A percentile compares a stretch with the other conserved stretches of the same genome.
Conservation (phyloP, 2,888 invertebrate genomes). For the Drosophila silvestris region DNA sequence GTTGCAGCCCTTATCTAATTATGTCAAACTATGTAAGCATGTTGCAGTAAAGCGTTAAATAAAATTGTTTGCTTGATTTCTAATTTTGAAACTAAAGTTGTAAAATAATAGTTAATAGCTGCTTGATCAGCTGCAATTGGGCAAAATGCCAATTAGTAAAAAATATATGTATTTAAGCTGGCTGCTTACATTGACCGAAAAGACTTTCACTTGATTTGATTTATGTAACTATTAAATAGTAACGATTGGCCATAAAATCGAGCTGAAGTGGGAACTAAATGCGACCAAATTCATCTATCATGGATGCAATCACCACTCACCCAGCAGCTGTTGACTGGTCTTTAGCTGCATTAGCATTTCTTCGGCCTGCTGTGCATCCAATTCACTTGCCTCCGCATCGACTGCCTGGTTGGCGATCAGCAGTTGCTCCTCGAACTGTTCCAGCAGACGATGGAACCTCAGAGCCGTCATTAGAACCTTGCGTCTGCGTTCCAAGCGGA, state of each 20-base stretch:
- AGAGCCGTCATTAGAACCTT: constrained; percentile 91
- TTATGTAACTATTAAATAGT: constrained; percentile 27
- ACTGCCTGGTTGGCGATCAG: constrained; percentile 85
- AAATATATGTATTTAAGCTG: constrained; percentile 8
- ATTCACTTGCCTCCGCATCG: constrained; percentile 58
- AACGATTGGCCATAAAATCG: constrained; percentile 23
- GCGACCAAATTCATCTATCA: neutral
- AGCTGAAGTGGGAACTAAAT: constrained; percentile 15
- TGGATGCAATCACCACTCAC: constrained; percentile 83
- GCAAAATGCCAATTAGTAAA: neutral
- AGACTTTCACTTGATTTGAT: constrained; percentile 44
- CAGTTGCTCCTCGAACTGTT: constrained; percentile 89
- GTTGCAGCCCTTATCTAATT: neutral
- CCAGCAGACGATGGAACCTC: constrained; percentile 90
- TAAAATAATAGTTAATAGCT: neutral
- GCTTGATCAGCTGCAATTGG: neutral
- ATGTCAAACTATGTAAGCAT: neutral
- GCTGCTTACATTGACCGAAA: constrained; percentile 2
- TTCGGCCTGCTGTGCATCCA: constrained; percentile 85
- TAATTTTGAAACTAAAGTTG: neutral
- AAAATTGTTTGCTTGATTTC: neutral
- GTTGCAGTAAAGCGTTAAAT: neutral
- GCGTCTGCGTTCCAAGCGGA: constrained; percentile 90
- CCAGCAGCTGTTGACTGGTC: constrained; percentile 87
- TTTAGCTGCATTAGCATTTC: constrained; percentile 87